These are phyloP conservation scores for Priocnemis perturbator DNA, from an alignment of 2,888 invertebrate genomes.

Conservation along the genomic window DNA sequence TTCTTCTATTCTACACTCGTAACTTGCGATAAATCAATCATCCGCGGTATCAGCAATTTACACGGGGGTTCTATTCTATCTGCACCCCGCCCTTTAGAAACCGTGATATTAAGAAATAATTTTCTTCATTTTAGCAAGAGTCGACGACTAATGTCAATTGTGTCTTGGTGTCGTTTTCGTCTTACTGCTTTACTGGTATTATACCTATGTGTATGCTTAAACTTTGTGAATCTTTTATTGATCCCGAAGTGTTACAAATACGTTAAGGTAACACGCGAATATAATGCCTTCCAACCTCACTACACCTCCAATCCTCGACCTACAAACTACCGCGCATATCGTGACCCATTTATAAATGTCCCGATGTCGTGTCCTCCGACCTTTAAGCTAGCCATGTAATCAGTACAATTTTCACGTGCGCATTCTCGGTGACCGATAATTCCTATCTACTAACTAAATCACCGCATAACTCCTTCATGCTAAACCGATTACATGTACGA, in stretches of 20 bases:
- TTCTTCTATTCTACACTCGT: slow-evolving; percentile 41
- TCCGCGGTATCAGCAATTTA: slow-evolving; percentile 62
- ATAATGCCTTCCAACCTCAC: slow-evolving; percentile 30
- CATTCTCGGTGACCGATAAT: slow-evolving; percentile 39
- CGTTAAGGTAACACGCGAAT: slow-evolving; percentile 17
- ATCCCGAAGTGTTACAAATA: no score
- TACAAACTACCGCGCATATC: slow-evolving; percentile 45
- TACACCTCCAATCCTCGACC: slow-evolving; percentile 36
- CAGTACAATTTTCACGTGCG: slow-evolving; percentile 45
- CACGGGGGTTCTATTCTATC: no score
- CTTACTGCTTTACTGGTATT: no score
- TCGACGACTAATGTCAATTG: no score
- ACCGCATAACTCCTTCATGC: slow-evolving; percentile 37
- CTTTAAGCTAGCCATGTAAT: slow-evolving; percentile 48
- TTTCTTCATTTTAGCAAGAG: no score
- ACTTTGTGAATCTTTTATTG: no score
- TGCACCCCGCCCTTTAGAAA: no score
- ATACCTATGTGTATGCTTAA: no score
- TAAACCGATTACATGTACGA: slow-evolving; percentile 26
- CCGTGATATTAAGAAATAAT: no score
- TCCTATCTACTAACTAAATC: slow-evolving; percentile 44
- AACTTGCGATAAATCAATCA: slow-evolving; percentile 33
- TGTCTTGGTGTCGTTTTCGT: no score
- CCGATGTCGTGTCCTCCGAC: slow-evolving; percentile 48
- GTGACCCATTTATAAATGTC: slow-evolving; percentile 54